Evolutionary conservation across 2,113 vertebrate species (phyloP), one percentile per base, ranked within the genome.

Genomic region (Tragelaphus imberbis): DNA sequence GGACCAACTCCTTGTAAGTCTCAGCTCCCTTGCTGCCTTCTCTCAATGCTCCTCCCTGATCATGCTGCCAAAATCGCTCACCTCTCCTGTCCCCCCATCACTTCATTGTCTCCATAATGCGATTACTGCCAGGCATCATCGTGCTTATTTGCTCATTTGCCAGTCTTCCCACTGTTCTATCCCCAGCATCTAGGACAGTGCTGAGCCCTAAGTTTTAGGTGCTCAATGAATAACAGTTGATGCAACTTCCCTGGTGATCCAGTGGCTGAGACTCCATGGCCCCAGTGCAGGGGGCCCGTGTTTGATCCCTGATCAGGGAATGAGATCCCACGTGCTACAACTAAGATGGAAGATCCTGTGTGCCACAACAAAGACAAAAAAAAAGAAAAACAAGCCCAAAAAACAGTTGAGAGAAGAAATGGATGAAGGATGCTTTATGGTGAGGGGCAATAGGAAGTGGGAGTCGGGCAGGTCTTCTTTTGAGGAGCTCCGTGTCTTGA

Each of bases 41-140:
- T 87, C 53, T 27, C 6, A 3, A 40, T 0, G 3, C 33, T 23
- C 59, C 17, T 51, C 25, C 51, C 16, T 2, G 25, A 10, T 6
- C 27, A 6, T 0, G 21, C 44, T 28, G 1, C 36, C 49, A 30
- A 9, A 4, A 4, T 10, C 30, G 7, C 55, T 51, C 25, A 0
- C 47, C 23, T 59, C 16, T 59, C 10, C 30, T 1, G 0, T 33
- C 2, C 44, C 6, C n/a, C 36, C 27, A 3, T 21, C 36, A 47
- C 33, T 25, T 40, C 3, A 11, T 30, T 33, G 82, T 33, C 61
- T 53, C 40, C 3, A 0, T 13, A 5, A 51, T n/a, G 2, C 2
- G 0, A 3, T 30, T 28, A 30, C 12, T 11, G 1, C 65, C 44
- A 47, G 30, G 10, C 0, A 0, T 44, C 85, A 68, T 21, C 40